Base-by-base conservation (phyloP, 2,113 vertebrate genomes). In the Gopherus evgoodei region DNA sequence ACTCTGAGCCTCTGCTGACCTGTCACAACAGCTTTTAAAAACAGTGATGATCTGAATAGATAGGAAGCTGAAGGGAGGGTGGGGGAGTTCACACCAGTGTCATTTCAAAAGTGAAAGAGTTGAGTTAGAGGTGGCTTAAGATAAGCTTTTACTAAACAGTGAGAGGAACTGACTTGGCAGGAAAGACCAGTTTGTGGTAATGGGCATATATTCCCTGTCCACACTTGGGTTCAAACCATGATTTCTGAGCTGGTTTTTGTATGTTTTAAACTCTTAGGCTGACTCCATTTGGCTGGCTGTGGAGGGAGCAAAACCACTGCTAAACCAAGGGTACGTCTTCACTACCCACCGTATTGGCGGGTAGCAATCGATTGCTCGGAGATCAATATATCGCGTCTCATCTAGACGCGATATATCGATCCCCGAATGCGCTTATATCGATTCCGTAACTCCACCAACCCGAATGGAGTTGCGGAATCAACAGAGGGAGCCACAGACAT, bases 1-100 rank as follows among this genome's bases (percentile, higher is more conserved):
- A 5, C 25, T 9, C 11, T 9, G 8, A 0, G 0, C 27, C 4
- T n/a, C 29, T 83, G 87, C 59, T 78, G 82, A 53, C 35, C n/a
- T 53, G 17, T 13, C 78, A 17, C 25, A 84, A 10, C 29, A 69
- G 57, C 78, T 88, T 53, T 31, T n/a, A 19, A 62, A 76, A 12
- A 3, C n/a, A 2, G 29, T 0, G 0, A 5, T 59, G 82, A 19
- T 11, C 42, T 44, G 79, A 31, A 57, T 22, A 54, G 29, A 11
- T 49, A 19, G n/a, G 56, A 49, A 75, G 24, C 44, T 38, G 80
- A 11, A 19, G 49, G 21, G 19, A 12, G 21, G 3, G 29, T 7
- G 8, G 62, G 25, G 14, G 47, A 49, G 12, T 25, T 29, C 75
- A n/a, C 19, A 31, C 38, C 11, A 16, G 80, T 54, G 1, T 54